Evolutionary conservation across 2,888 invertebrate species (phyloP), one percentile per base, ranked within the genome.

Genomic region (Lathronympha strigana): DNA sequence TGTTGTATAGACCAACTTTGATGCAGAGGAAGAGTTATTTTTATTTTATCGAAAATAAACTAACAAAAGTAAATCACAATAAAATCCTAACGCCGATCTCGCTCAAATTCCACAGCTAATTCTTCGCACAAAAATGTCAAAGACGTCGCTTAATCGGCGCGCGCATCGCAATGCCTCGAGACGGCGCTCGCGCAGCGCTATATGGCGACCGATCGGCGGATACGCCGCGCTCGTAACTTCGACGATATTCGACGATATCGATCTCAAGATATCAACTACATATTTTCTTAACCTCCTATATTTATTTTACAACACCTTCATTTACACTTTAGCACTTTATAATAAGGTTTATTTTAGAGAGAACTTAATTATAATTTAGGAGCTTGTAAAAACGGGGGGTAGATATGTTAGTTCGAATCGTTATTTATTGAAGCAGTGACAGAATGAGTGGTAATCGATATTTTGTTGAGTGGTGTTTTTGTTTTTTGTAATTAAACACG

Each of bases 71-170:
- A 60, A 60, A 58, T 19, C 38, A 28, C 45, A 51, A 64, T 31
- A 53, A 63, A 63, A 49, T 40, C 55, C 55, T 40, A 63, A 57
- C 50, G 38, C 57, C 40, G 49, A 63, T 66, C 64, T 53, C 50
- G 57, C n/a, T 54, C 66, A 31, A 9, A 66, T 61, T 53, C 54
- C 54, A 4, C 53, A 53, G 47, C 66, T 66, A 61, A 61, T 66
- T 66, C 66, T 61, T 61, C 31, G 64, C 57, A 73, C 73, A 77
- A 76, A 75, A 76, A 78, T 76, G 75, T 74, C 67, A 68, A 66
- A 75, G 75, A 75, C 75, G 75, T 43, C 21, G 19, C 19, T 4
- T 71, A 73, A 74, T 67, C 71, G 63, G 43, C 57, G 61, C 51
- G 71, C 47, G 47, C 64, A 61, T 43, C 67, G 64, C 64, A 58